Evolutionary conservation across 2,797 vertebrate genomes (phyloP), one percentile per base, ranked within the genome.

Genomic region (Podargus strigoides): DNA sequence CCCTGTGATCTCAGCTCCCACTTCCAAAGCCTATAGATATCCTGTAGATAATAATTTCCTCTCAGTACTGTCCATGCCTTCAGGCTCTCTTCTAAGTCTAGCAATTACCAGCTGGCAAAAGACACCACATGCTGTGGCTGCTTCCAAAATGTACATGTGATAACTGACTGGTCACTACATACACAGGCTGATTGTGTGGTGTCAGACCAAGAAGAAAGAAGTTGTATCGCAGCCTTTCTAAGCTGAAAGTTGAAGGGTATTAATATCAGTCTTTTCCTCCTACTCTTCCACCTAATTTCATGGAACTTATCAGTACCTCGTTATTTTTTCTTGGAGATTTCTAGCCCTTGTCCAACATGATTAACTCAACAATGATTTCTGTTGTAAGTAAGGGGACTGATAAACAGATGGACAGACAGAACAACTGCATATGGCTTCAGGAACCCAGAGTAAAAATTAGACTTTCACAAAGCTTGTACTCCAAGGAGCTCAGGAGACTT

Each of bases 81-180:
- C 46, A 78, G 85, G 72, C 24, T 87, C 6, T 67, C 56, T 70
- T 52, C n/a, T 47, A 70, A 67, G 22, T 63, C 68, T 14, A 87
- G 64, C 49, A 87, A 81, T 89, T 85, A 95, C n/a, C 46, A 74
- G 30, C 60, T 91, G 87, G 53, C 44, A 74, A 83, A 91, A 93
- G 37, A 52, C 22, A 60, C 34, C 3, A 1, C 3, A 8, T 83
- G 78, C 79, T 74, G 53, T 53, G 47, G 11, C 64, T 92, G 60
- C 23, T 64, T 87, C 53, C 64, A 68, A 89, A 72, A 74, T 53
- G 28, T 13, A 24, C 0, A 0, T 41, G 30, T 24, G 53, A 15
- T 70, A 75, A 78, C 67, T 60, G 56, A 3, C 34, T 67, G 37
- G 75, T 75, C 87, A 75, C 59, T 56, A 28, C 1, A 0, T 27